Percentiles rank a stretch among this genome's conserved stretches.
Conservation (phyloP, 2,797 vertebrate species). For the Yasuhikotakia modesta region DNA sequence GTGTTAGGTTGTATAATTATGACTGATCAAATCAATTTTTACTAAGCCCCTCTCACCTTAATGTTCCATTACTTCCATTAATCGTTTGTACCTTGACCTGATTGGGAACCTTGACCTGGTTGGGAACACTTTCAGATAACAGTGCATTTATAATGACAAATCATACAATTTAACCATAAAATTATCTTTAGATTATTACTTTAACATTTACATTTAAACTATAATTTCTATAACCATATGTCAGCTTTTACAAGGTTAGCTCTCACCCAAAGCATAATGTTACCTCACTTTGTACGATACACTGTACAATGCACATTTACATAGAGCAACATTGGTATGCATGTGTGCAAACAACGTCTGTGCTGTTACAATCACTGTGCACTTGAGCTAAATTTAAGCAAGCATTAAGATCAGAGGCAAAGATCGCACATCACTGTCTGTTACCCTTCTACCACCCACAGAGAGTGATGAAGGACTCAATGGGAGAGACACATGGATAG, state of each 20-base stretch:
- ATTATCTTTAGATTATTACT: no score
- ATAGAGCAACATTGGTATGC: not conserved
- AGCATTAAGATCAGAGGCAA: not conserved
- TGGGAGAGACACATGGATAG: not conserved
- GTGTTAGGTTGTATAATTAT: not conserved
- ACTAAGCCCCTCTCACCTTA: not conserved
- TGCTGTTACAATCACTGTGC: not conserved
- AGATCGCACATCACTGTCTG: conserved; percentile 42
- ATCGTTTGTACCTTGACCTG: no score
- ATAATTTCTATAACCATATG: not conserved
- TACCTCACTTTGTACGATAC: not conserved
- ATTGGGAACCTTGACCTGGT: no score
- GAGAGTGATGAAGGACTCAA: conserved; percentile 39
- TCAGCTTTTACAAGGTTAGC: not conserved
- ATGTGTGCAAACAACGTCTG: not conserved
- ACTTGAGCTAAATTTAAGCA: conserved; percentile 15
- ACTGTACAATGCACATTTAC: not conserved
- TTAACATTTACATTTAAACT: no score
- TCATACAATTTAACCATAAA: no score
- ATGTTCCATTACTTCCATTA: no score
- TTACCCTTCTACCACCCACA: conserved; percentile 18
- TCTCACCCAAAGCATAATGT: not conserved
- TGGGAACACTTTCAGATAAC: no score
- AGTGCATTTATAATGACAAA: no score
- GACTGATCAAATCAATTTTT: not conserved